Conservation (phyloP, 1,140 invertebrate species). For the Drosophila dunni region DNA sequence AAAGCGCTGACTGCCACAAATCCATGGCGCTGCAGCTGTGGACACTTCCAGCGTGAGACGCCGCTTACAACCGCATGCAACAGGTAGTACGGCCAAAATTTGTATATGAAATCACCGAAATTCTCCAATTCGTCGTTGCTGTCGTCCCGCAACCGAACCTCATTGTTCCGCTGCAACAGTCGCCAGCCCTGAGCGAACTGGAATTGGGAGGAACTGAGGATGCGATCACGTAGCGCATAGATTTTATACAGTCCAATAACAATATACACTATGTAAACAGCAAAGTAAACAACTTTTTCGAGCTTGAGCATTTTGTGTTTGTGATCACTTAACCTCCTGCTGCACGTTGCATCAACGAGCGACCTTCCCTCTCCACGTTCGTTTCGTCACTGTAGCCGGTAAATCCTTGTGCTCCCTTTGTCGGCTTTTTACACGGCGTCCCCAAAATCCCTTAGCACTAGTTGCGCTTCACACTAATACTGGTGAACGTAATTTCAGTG, state of each 20-base stretch:
- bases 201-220: conserved; percentile 48
- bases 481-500: no score
- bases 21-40: conserved; percentile 22
- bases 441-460: no score
- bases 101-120: conserved; percentile 65
- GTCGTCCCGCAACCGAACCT: conserved; percentile 55
- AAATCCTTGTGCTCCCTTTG: no score
- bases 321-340: conserved; percentile 16
- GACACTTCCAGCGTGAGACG: conserved; percentile 28
- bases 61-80: conserved; percentile 56
- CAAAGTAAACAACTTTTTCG: conserved; percentile 69
- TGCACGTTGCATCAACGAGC: no score
- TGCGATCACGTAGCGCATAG: conserved; percentile 58
- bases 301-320: conserved; percentile 19
- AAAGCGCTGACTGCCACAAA: conserved; percentile 48
- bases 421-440: no score
- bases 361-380: no score
- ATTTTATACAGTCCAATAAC: conserved; percentile 69
- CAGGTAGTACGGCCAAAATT: conserved; percentile 71
- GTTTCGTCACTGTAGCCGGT: no score
- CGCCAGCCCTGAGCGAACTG: conserved; percentile 62
- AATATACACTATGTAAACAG: conserved; percentile 68
- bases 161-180: conserved; percentile 24
- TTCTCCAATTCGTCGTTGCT: conserved; percentile 78
- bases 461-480: no score